Conservation (phyloP, 2,113 vertebrate species). For the Fregetta grallaria region DNA sequence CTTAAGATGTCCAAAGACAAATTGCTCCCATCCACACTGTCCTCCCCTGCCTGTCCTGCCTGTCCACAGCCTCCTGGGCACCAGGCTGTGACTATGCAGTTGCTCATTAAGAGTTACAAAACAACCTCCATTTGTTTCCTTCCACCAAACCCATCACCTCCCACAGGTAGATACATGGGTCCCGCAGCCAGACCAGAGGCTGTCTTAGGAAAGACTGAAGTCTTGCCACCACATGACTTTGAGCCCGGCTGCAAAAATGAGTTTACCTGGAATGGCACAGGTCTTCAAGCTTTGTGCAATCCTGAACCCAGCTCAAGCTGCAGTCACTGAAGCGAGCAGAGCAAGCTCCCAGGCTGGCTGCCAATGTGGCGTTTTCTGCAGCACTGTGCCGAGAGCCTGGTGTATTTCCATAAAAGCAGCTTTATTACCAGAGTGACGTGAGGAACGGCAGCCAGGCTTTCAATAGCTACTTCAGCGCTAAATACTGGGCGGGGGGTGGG, state of each 20-base stretch:
- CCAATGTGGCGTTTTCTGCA: not conserved
- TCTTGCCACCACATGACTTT: not conserved
- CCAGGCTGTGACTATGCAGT: fast-evolving
- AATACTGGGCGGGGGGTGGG: not conserved
- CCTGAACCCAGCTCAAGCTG: not conserved
- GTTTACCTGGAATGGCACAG: not conserved
- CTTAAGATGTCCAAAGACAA: not conserved
- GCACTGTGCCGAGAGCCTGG: fast-evolving
- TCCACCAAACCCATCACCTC: not conserved
- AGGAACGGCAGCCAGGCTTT: fast-evolving
- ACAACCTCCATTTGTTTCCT: not conserved
- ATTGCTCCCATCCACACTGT: not conserved
- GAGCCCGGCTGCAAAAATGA: not conserved
- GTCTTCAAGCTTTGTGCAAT: not conserved
- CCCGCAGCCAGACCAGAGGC: not conserved
- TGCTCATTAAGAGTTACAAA: not conserved
- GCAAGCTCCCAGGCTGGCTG: not conserved
- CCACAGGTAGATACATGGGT: fast-evolving
- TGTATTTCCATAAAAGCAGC: not conserved
- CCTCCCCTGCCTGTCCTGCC: not conserved
- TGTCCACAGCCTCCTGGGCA: not conserved
- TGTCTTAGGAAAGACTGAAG: not conserved
- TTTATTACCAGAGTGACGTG: fast-evolving
- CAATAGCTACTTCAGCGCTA: not conserved
- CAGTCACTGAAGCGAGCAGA: fast-evolving